phyloP scores from a whole-genome alignment of 1,140 invertebrate genomes.

The Choristoneura fumiferana region DNA sequence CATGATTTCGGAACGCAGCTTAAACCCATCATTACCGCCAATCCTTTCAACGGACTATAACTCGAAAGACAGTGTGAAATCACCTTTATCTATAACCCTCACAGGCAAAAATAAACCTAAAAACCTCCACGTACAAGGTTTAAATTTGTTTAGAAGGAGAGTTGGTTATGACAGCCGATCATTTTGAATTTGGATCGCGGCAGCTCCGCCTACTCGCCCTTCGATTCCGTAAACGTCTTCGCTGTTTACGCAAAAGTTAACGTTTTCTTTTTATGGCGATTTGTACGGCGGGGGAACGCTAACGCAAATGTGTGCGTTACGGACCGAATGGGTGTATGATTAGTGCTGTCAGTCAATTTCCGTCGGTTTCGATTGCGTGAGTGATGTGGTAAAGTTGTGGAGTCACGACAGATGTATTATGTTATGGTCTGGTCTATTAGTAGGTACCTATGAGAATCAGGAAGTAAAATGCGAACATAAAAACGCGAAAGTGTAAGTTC shows the following conservation, averaged over 20 bases:
- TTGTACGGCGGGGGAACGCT: not conserved
- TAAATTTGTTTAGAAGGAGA: conserved; percentile 9
- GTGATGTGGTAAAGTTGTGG: conserved; percentile 1
- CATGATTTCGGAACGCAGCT: conserved; percentile 4
- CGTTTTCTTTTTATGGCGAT: conserved; percentile 15
- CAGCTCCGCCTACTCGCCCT: conserved; percentile 25
- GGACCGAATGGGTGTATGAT: conserved; percentile 21
- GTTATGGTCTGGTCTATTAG: not conserved
- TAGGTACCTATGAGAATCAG: too few species aligned
- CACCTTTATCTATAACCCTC: conserved; percentile 19
- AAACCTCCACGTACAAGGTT: conserved; percentile 11
- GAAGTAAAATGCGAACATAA: too few species aligned
- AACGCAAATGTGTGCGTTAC: conserved; percentile 11
- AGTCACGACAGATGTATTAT: conserved; percentile 5
- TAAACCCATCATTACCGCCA: conserved; percentile 49
- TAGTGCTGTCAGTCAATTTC: conserved; percentile 22
- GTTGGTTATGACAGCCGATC: conserved; percentile 33
- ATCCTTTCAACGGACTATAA: conserved; percentile 32
- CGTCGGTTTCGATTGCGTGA: conserved; percentile 18
- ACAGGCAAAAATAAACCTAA: not conserved
- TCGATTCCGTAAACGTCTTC: conserved; percentile 23
- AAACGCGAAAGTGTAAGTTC: too few species aligned
- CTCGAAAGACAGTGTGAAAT: conserved; percentile 27
- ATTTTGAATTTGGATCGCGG: conserved; percentile 32
- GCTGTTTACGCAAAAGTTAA: conserved; percentile 15